A percentile compares a stretch with the other conserved stretches of the same genome.
Conservation (phyloP, 2,113 vertebrate species). For the Geothlypis trichas region DNA sequence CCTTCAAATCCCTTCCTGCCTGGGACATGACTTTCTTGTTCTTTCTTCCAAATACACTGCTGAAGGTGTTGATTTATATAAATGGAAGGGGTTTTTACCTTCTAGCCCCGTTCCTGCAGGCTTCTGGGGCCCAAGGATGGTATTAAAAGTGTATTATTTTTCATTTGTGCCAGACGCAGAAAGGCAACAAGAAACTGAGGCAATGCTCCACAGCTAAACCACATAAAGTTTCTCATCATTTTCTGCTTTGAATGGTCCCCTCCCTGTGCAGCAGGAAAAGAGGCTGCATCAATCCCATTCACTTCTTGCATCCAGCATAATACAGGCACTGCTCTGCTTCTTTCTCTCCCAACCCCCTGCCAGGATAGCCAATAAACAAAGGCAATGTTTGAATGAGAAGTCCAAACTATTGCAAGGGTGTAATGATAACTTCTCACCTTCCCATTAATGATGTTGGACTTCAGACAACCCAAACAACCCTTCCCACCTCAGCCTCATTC, state of each 20-base stretch:
- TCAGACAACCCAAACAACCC: background rate
- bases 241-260: background rate
- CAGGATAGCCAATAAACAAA: background rate
- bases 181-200: background rate
- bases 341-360: background rate
- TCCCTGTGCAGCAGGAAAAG: background rate
- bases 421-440: background rate
- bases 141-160: background rate
- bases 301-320: background rate
- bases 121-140: background rate
- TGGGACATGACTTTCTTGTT: background rate
- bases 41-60: background rate
- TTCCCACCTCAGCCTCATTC: background rate
- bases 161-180: background rate
- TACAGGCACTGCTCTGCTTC: background rate
- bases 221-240: background rate
- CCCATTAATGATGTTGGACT: background rate
- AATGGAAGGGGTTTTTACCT: background rate
- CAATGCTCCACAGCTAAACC: background rate
- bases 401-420: rapidly evolving
- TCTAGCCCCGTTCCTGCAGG: background rate
- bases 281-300: background rate
- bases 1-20: background rate
- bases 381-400: rapidly evolving
- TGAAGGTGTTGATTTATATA: background rate